Percentiles rank a stretch among this genome's conserved stretches.
Conservation (phyloP, 2,888 invertebrate species). For the Drosophila aldrichi region DNA sequence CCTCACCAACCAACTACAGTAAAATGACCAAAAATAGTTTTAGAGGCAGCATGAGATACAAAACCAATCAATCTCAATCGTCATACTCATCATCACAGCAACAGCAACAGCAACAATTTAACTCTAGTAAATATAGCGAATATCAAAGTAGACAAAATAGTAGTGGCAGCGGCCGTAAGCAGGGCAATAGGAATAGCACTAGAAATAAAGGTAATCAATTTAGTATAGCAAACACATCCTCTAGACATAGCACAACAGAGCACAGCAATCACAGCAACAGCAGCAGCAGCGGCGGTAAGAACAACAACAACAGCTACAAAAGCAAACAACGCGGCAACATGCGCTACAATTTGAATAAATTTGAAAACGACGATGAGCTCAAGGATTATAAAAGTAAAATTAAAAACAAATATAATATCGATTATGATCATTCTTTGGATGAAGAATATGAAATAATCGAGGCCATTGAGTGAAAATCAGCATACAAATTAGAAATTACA, state of each 20-base stretch:
- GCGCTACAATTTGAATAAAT: slow-evolving; percentile 75
- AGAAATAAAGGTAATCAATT: slow-evolving; percentile 43
- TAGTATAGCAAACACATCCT: slow-evolving; percentile 54
- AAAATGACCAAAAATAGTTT: slow-evolving; percentile 84
- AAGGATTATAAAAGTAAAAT: slow-evolving; percentile 85
- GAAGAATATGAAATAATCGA: slow-evolving; percentile 86
- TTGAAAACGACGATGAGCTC: slow-evolving; percentile 81
- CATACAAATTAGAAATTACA: neutral
- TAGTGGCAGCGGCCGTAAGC: slow-evolving; percentile 66
- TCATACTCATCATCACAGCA: slow-evolving; percentile 77
- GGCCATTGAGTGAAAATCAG: slow-evolving; percentile 83
- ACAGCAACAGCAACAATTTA: slow-evolving; percentile 61
- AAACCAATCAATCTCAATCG: slow-evolving; percentile 66
- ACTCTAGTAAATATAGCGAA: slow-evolving; percentile 69
- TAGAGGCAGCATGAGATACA: slow-evolving; percentile 83
- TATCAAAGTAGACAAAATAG: slow-evolving; percentile 65
- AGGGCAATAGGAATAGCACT: slow-evolving; percentile 58
- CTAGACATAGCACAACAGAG: slow-evolving; percentile 49
- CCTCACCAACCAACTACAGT: slow-evolving; percentile 62
- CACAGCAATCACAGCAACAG: slow-evolving; percentile 27
- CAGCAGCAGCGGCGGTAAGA: slow-evolving; percentile 26
- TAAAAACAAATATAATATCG: slow-evolving; percentile 85
- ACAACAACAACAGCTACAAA: slow-evolving; percentile 45
- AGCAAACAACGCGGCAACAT: slow-evolving; percentile 46
- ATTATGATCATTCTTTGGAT: slow-evolving; percentile 85